These are phyloP conservation scores for Poeciliopsis gracilis DNA, from an alignment of 2,797 vertebrate genomes.

Conservation along the genomic window DNA sequence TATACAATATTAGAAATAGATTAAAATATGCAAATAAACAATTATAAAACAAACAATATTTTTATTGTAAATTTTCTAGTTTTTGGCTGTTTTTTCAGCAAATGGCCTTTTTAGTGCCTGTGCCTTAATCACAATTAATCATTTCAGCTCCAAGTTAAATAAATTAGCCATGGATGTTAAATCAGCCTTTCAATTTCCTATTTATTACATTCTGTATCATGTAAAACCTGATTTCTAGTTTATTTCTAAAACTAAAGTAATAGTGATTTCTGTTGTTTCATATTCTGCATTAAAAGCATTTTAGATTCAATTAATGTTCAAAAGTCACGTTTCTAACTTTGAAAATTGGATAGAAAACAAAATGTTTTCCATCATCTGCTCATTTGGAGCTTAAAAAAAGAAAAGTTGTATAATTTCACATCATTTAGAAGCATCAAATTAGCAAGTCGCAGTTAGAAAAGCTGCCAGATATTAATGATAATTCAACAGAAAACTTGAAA, in stretches of 20 bases:
- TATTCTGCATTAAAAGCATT: not conserved
- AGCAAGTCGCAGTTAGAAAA: not conserved
- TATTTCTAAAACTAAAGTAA: not conserved
- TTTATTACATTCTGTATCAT: too few species aligned
- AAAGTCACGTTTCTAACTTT: not conserved
- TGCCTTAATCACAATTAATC: too few species aligned
- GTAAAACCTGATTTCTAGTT: not conserved
- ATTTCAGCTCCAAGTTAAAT: too few species aligned
- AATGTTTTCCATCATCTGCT: not conserved
- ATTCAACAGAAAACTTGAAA: slow-evolving; percentile 8
- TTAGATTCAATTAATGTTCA: not conserved
- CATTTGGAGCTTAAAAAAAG: not conserved
- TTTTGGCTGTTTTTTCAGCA: too few species aligned
- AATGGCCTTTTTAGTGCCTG: too few species aligned
- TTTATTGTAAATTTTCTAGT: too few species aligned
- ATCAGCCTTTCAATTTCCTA: too few species aligned
- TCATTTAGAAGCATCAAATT: not conserved
- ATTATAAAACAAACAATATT: too few species aligned
- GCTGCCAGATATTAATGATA: not conserved
- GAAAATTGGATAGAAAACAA: not conserved
- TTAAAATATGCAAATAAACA: too few species aligned
- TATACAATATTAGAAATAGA: too few species aligned
- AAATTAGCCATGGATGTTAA: too few species aligned
- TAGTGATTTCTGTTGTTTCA: not conserved
- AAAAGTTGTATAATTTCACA: not conserved